phyloP scores from a whole-genome alignment of 1,140 invertebrate species.

The Drosophila arizonae region DNA sequence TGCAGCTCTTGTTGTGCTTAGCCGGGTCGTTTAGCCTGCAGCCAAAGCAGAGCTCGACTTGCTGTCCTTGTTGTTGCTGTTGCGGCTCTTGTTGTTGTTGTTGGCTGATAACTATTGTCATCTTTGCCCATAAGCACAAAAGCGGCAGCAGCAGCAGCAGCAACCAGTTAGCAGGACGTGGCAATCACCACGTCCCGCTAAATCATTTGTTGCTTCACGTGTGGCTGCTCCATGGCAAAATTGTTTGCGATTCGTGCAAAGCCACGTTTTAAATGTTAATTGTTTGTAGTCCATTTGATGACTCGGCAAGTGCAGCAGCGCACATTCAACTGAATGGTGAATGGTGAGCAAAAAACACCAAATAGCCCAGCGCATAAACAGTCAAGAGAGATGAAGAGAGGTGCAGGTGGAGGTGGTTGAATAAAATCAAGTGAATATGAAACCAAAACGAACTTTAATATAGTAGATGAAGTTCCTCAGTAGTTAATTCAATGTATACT shows the following conservation, averaged over 20 bases:
- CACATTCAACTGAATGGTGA: background rate
- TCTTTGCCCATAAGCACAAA: slow-evolving; percentile 21
- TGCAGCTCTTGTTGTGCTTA: slow-evolving; percentile 10
- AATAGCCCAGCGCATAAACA: background rate
- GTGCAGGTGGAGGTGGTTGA: background rate
- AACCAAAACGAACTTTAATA: background rate
- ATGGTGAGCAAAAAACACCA: background rate
- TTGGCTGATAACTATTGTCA: slow-evolving; percentile 29
- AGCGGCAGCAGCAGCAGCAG: background rate
- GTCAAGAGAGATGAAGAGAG: background rate
- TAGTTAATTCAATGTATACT: no score
- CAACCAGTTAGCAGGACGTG: slow-evolving; percentile 3
- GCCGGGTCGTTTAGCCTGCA: slow-evolving; percentile 29
- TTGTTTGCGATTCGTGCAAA: slow-evolving; percentile 22
- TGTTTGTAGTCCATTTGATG: slow-evolving; percentile 56
- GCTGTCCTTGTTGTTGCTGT: slow-evolving; percentile 19
- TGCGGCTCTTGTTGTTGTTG: background rate
- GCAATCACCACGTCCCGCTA: slow-evolving; percentile 5
- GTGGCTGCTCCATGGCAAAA: background rate
- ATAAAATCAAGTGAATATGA: background rate
- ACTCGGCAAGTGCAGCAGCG: slow-evolving; percentile 8
- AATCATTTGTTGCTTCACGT: slow-evolving; percentile 28
- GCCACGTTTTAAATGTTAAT: slow-evolving; percentile 65
- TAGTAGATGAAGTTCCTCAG: no score
- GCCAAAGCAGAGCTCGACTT: slow-evolving; percentile 4